Conservation (phyloP, 2,888 invertebrate genomes). For the Camptogramma bilineatum region DNA sequence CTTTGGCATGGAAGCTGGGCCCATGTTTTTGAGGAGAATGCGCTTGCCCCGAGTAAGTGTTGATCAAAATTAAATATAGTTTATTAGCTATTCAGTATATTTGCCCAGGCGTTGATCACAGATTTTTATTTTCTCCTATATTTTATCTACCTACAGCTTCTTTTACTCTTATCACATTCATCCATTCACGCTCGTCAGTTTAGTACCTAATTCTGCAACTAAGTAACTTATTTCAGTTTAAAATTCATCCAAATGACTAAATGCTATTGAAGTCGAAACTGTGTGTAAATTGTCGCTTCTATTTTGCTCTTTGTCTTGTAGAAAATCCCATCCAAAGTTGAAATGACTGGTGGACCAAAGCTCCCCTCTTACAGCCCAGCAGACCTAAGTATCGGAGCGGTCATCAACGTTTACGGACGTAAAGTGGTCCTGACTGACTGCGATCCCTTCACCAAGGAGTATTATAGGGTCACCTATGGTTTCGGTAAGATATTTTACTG, state of each 20-base stretch:
- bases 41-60: slow-evolving; percentile 90
- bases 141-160: no score
- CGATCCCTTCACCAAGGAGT: slow-evolving; percentile 94
- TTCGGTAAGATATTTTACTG: slow-evolving; percentile 72
- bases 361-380: slow-evolving; percentile 86
- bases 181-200: no score
- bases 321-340: slow-evolving; percentile 72
- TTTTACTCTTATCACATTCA: no score
- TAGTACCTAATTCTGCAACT: no score
- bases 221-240: no score
- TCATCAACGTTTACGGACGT: slow-evolving; percentile 92
- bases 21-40: slow-evolving; percentile 90
- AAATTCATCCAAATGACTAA: no score
- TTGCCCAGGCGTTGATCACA: no score
- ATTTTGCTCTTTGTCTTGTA: slow-evolving; percentile 39
- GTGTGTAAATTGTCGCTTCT: no score
- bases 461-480: slow-evolving; percentile 90
- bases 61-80: background rate
- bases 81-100: no score
- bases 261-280: background rate
- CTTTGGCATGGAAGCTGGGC: slow-evolving; percentile 89
- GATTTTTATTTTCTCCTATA: no score
- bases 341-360: slow-evolving; percentile 74
- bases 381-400: slow-evolving; percentile 93
- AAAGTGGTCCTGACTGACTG: slow-evolving; percentile 92